Conservation (phyloP, 2,797 vertebrate genomes). For the Gephyroberyx darwinii region DNA sequence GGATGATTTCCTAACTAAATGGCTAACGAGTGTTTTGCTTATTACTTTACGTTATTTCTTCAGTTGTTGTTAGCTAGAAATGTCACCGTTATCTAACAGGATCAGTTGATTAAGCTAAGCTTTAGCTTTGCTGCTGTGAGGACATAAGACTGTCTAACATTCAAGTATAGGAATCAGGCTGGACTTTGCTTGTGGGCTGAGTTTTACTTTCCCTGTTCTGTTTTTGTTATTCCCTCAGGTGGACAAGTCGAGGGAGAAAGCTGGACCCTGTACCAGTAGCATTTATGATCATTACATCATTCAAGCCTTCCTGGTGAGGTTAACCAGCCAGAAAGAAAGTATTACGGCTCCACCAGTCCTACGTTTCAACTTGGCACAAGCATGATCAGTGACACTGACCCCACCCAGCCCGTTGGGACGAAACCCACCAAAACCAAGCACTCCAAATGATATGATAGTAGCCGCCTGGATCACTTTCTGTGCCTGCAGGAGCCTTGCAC, state of each 20-base stretch:
- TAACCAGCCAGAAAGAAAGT: conserved; percentile 23
- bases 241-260: conserved; percentile 33
- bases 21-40: not conserved
- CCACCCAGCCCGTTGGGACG: conserved; percentile 74
- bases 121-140: not conserved
- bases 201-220: conserved; percentile 23
- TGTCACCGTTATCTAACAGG: not conserved
- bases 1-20: not conserved
- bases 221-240: conserved; percentile 53
- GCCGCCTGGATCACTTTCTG: conserved; percentile 95
- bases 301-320: conserved; percentile 22
- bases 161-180: not conserved
- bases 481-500: conserved; percentile 95
- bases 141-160: not conserved
- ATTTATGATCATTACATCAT: conserved; percentile 48
- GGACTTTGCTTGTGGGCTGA: not conserved
- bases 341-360: conserved; percentile 20
- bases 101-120: not conserved
- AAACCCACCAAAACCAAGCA: conserved; percentile 78
- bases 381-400: conserved; percentile 77
- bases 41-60: not conserved
- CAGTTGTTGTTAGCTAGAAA: not conserved
- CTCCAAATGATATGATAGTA: conserved; percentile 99
- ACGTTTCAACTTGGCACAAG: conserved; percentile 48
- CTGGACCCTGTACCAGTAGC: conserved; percentile 36